Evolutionary conservation across 2,797 vertebrate genomes (phyloP).

Genomic region (Pogoniulus pusillus): DNA sequence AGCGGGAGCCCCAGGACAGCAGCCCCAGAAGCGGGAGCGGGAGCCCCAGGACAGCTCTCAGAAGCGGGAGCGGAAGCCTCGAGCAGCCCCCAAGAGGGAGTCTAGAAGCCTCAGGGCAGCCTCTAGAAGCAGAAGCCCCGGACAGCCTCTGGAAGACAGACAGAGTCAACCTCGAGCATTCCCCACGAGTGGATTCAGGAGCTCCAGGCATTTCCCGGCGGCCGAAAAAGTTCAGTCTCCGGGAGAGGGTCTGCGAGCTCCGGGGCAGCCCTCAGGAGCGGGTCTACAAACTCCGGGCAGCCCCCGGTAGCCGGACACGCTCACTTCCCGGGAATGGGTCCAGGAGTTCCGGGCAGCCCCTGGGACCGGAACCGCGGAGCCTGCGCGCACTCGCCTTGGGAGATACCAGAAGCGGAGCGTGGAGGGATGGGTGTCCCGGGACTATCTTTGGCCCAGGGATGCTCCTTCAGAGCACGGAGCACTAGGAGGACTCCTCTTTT

Average conservation of each 20-base stretch:
- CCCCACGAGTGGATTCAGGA: neutral
- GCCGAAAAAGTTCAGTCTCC: neutral
- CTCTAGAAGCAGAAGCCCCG: neutral
- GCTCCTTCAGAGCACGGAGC: neutral
- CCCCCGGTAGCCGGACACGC: too few relatives aligned
- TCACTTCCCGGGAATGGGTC: neutral
- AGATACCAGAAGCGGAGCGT: too few relatives aligned
- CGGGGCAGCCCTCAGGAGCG: neutral
- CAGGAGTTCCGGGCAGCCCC: neutral
- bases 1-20: neutral
- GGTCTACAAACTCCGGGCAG: too few relatives aligned
- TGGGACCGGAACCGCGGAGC: neutral
- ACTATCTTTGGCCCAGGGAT: neutral
- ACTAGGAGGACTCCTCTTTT: neutral
- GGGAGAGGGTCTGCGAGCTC: too few relatives aligned
- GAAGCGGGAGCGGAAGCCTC: too few relatives aligned
- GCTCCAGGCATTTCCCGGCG: too few relatives aligned
- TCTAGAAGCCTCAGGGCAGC: neutral
- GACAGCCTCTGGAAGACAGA: neutral
- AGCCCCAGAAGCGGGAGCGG: neutral
- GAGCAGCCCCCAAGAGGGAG: neutral
- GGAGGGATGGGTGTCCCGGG: neutral
- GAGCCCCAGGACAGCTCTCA: too few relatives aligned
- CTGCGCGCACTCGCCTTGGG: neutral
- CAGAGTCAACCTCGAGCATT: neutral